Conservation (phyloP, 2,797 vertebrate genomes). For the Malurus splendens region DNA sequence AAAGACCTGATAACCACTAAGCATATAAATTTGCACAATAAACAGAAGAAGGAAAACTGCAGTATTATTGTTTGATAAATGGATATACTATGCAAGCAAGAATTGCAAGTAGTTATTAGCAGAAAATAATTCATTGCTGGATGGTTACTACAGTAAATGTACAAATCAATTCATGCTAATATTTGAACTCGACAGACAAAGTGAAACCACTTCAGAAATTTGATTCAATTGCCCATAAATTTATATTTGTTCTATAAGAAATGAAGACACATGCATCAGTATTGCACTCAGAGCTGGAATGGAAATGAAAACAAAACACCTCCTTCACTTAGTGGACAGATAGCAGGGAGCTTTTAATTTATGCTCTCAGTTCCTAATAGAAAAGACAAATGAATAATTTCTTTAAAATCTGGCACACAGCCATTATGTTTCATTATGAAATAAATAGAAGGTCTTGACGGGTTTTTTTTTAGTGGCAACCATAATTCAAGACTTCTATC, state of each 20-base stretch:
- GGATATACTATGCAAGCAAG: neutral
- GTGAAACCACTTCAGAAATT: neutral
- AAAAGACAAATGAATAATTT: neutral
- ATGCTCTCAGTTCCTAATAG: neutral
- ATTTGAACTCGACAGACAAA: neutral
- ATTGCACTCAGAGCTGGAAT: neutral
- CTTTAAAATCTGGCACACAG: neutral
- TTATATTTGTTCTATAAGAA: neutral
- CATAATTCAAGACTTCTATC: neutral
- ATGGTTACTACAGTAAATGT: neutral
- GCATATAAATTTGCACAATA: neutral
- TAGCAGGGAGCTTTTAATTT: neutral
- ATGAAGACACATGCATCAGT: neutral
- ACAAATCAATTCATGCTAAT: constrained; percentile 2
- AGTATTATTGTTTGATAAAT: neutral
- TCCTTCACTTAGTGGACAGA: neutral
- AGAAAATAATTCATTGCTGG: neutral
- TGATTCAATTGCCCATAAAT: neutral
- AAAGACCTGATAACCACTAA: neutral
- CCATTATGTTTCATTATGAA: neutral
- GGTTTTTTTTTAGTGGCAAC: neutral
- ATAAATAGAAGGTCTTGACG: neutral
- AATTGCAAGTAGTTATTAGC: neutral
- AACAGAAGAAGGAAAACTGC: neutral
- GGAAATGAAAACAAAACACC: neutral